These are phyloP conservation scores for Brassicogethes aeneus DNA, from an alignment of 2,888 invertebrate species.

Conservation along the genomic window DNA sequence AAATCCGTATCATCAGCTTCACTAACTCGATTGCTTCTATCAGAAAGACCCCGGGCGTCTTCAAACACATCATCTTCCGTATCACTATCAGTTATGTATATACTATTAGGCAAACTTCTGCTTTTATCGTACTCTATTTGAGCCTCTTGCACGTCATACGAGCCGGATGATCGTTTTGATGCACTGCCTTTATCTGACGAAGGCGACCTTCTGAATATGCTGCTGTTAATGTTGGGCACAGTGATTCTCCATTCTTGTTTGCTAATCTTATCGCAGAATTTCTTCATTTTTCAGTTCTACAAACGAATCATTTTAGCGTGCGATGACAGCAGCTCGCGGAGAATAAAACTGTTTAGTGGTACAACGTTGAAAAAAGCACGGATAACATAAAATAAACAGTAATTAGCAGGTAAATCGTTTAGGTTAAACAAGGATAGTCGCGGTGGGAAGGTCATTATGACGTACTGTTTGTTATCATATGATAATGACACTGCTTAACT, in stretches of 20 bases:
- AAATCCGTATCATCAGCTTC: slow-evolving; percentile 20
- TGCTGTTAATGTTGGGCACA: slow-evolving; percentile 35
- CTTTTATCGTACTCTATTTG: slow-evolving; percentile 29
- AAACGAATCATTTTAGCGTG: slow-evolving; percentile 4
- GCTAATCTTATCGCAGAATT: slow-evolving; percentile 36
- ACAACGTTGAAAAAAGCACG: slow-evolving; percentile 17
- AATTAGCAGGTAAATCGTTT: slow-evolving; percentile 11
- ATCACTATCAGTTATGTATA: slow-evolving; percentile 20
- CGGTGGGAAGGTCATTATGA: neutral
- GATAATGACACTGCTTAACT: slow-evolving; percentile 13
- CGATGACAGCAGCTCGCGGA: slow-evolving; percentile 10
- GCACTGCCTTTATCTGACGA: slow-evolving; percentile 20
- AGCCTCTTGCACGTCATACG: slow-evolving; percentile 36
- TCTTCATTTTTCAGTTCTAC: slow-evolving; percentile 31
- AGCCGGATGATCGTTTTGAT: slow-evolving; percentile 31
- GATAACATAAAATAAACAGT: slow-evolving; percentile 13
- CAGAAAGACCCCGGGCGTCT: slow-evolving; percentile 23
- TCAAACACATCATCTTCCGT: slow-evolving; percentile 27
- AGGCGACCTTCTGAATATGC: slow-evolving; percentile 26
- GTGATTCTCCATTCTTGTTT: slow-evolving; percentile 39
- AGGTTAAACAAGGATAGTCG: neutral
- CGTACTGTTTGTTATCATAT: slow-evolving; percentile 18
- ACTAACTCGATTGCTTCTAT: slow-evolving; percentile 14
- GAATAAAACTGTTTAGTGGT: slow-evolving; percentile 11
- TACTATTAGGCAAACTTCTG: slow-evolving; percentile 24